Conservation (phyloP, 2,113 vertebrate species). For the Pholis gunnellus region DNA sequence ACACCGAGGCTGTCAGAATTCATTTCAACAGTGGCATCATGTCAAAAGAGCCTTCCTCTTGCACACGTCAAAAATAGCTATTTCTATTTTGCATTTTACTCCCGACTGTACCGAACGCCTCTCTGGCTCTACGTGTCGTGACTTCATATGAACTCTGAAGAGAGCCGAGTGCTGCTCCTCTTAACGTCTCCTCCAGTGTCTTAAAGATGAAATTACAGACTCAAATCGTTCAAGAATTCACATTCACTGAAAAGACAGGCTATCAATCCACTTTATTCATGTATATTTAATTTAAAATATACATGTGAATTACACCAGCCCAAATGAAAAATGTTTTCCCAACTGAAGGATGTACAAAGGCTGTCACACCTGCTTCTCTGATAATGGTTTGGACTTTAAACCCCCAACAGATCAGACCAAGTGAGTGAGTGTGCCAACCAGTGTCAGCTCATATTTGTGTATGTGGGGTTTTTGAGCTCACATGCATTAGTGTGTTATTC, state of each 20-base stretch:
- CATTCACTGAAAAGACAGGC: not conserved
- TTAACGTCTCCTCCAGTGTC: not conserved
- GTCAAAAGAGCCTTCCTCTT: constrained; percentile 9
- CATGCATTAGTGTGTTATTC: constrained; percentile 44
- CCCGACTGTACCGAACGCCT: not conserved
- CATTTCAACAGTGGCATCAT: constrained; percentile 8
- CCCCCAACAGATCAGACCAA: constrained; percentile 25
- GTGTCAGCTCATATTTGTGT: constrained; percentile 51
- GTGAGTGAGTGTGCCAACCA: constrained; percentile 15
- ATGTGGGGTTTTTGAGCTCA: constrained; percentile 17
- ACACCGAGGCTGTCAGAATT: constrained; percentile 2
- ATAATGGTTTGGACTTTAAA: constrained; percentile 59
- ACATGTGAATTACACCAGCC: not conserved
- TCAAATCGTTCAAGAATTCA: not conserved
- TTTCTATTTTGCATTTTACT: constrained; percentile 12
- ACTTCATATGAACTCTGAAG: not conserved
- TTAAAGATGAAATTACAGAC: not conserved
- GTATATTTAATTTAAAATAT: not conserved
- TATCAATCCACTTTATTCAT: not conserved
- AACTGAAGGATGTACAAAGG: constrained; percentile 9
- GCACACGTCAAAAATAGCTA: constrained; percentile 24
- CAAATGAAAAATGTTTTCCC: not conserved
- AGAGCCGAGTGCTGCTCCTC: not conserved
- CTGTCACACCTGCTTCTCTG: constrained; percentile 48
- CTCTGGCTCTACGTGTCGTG: not conserved